A percentile compares a stretch with the other conserved stretches of the same genome.
Evolutionary conservation across 2,888 invertebrate genomes (phyloP).

Genomic region (Teleogryllus oceanicus): DNA sequence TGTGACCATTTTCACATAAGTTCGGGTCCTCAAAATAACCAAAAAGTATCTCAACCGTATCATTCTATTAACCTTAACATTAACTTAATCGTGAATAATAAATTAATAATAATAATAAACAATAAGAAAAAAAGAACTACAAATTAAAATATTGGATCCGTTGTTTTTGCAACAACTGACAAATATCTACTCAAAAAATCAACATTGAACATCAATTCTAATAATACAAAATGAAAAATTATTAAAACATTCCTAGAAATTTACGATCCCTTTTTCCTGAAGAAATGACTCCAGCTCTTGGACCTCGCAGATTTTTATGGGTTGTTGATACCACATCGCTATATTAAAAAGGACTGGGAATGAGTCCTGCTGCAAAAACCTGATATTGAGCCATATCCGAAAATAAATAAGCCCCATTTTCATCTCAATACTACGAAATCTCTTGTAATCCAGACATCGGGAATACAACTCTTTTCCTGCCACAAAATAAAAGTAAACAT

Average conservation of each 20-base stretch:
- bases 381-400: constrained; percentile 96
- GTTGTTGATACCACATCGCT: constrained; percentile 92
- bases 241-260: background rate
- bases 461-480: constrained; percentile 85
- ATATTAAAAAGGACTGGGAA: constrained; percentile 86
- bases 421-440: constrained; percentile 79
- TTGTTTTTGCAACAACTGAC: too few species aligned
- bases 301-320: constrained; percentile 86
- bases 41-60: too few species aligned
- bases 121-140: too few species aligned
- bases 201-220: too few species aligned
- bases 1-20: too few species aligned
- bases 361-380: constrained; percentile 87
- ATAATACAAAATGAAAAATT: too few species aligned
- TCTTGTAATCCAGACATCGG: constrained; percentile 83
- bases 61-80: too few species aligned
- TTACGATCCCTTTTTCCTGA: constrained; percentile 68
- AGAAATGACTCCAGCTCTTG: constrained; percentile 86
- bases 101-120: too few species aligned
- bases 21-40: too few species aligned
- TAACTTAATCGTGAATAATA: too few species aligned
- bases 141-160: too few species aligned
- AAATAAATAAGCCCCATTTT: constrained; percentile 80
- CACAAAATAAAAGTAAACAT: constrained; percentile 27
- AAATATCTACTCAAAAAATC: too few species aligned